Conservation (phyloP, 2,797 vertebrate species). For the Chelmon rostratus region DNA sequence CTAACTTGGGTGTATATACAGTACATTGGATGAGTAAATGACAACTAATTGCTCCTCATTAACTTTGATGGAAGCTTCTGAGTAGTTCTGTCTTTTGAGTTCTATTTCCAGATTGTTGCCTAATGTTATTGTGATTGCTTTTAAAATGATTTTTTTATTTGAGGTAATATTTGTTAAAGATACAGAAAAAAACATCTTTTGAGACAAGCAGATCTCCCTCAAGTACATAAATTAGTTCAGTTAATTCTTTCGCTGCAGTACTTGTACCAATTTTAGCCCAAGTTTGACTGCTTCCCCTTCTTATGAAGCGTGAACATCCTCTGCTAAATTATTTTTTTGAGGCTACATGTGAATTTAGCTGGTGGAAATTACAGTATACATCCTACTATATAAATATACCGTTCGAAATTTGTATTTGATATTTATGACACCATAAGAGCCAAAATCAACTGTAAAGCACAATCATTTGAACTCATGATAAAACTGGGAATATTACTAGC, state of each 20-base stretch:
- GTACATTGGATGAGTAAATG: background rate
- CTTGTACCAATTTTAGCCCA: too few relatives aligned
- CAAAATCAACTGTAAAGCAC: background rate
- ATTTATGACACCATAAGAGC: background rate
- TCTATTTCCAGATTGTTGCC: too few relatives aligned
- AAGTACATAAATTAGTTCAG: too few relatives aligned
- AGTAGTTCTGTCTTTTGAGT: background rate
- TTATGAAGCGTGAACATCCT: background rate
- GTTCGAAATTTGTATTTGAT: background rate
- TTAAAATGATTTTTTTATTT: background rate
- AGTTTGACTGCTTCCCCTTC: background rate
- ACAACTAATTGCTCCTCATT: background rate
- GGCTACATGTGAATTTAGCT: background rate
- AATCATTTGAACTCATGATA: background rate
- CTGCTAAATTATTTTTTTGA: background rate
- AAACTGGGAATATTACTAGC: too few relatives aligned
- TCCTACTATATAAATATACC: background rate
- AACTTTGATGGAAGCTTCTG: background rate
- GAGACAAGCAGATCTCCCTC: background rate
- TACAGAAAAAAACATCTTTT: background rate
- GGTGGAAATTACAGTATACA: background rate
- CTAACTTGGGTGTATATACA: background rate
- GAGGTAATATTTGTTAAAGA: background rate
- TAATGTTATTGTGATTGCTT: background rate
- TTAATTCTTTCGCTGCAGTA: too few relatives aligned